These are phyloP conservation scores for Drosophila equinoxialis DNA, from an alignment of 1,140 invertebrate species.

Conservation along the genomic window DNA sequence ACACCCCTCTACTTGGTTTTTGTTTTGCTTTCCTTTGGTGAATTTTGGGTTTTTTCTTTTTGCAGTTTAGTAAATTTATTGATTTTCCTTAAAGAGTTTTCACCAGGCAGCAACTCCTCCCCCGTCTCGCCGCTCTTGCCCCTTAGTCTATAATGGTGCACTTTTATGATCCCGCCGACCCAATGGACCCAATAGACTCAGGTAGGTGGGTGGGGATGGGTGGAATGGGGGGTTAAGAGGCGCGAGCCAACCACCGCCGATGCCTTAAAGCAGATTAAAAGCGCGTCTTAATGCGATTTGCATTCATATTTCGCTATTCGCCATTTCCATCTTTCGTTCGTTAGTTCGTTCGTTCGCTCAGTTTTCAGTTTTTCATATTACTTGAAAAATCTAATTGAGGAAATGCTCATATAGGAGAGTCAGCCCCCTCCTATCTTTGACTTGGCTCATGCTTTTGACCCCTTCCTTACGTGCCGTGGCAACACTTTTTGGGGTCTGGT, in stretches of 20 bases:
- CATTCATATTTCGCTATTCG: background rate
- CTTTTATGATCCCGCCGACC: conserved; percentile 8
- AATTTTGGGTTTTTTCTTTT: background rate
- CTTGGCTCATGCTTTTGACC: conserved; percentile 1
- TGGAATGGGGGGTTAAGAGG: background rate
- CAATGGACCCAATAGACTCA: conserved; percentile 1
- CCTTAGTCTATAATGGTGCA: conserved; percentile 4
- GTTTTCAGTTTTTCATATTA: background rate
- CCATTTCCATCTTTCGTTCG: background rate
- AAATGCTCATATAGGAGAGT: background rate
- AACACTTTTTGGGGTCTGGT: background rate
- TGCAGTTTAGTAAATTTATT: background rate
- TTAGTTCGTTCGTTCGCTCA: background rate
- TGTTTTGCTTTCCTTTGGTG: background rate
- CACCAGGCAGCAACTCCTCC: background rate
- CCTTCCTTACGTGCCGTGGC: conserved; percentile 6
- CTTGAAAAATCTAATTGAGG: conserved; percentile 8
- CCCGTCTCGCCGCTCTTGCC: background rate
- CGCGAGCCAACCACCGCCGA: background rate
- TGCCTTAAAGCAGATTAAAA: conserved; percentile 13
- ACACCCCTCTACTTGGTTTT: background rate
- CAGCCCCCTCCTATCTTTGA: background rate
- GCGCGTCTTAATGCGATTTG: conserved; percentile 12
- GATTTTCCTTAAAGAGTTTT: background rate
- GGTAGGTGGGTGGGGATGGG: background rate